A percentile compares a stretch with the other conserved stretches of the same genome.
Conservation (phyloP, 1,140 invertebrate species). For the Drosophila setifemur region DNA sequence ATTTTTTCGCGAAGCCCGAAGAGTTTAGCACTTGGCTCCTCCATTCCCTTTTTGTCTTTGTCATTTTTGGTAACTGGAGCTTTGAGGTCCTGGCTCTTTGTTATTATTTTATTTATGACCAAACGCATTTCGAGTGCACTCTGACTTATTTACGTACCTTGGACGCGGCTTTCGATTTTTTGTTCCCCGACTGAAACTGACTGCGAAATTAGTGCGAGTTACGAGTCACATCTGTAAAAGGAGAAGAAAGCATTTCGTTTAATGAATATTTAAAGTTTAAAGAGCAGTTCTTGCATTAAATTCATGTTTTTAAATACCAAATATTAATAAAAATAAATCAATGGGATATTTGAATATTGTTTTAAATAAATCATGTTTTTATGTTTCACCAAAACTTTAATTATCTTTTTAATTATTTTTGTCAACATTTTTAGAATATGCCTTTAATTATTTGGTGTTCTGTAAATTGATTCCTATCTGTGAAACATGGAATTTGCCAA, state of each 20-base stretch:
- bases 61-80: conserved; percentile 11
- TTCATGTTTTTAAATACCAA: too few relatives aligned
- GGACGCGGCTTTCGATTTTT: neutral
- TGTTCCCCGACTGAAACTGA: neutral
- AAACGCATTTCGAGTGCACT: conserved; percentile 48
- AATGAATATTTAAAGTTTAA: neutral
- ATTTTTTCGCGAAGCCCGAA: conserved; percentile 42
- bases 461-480: too few relatives aligned
- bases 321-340: too few relatives aligned
- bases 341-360: too few relatives aligned
- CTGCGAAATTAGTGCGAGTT: neutral
- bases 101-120: conserved; percentile 60
- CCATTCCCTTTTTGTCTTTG: conserved; percentile 10
- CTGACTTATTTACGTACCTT: conserved; percentile 66
- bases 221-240: conserved; percentile 11
- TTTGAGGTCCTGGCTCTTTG: conserved; percentile 36
- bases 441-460: too few relatives aligned
- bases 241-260: neutral
- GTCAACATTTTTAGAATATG: too few relatives aligned
- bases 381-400: too few relatives aligned
- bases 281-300: neutral
- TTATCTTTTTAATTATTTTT: too few relatives aligned
- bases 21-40: conserved; percentile 67
- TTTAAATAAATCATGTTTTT: too few relatives aligned
- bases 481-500: too few relatives aligned